Base-by-base conservation (phyloP, 2,888 invertebrate genomes). In the Oegoconia quadripuncta region DNA sequence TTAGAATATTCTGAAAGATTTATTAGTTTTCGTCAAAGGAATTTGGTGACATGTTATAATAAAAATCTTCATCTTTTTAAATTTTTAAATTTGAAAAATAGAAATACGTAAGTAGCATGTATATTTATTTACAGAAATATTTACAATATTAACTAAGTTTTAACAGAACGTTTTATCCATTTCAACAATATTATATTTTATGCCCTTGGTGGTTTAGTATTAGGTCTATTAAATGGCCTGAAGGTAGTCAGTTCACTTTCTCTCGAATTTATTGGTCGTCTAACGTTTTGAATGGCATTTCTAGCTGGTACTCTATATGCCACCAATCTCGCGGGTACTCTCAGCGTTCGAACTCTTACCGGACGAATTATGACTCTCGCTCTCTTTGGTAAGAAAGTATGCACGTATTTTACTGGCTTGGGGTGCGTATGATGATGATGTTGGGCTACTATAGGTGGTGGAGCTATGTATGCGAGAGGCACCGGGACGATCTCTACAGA, bases 401-500 rank as follows among this genome's bases (percentile, higher is more conserved):
- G 79, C 0, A 79, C 47, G 41, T 83, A 75, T 44, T 73, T 78
- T 7, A 73, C 50, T 2, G 70, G 52, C 47, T 71, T 36, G 3
- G 17, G 25, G 7, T 42, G 35, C 2, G 25, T 40, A 34, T 50
- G 49, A 20, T 50, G 63, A 15, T 48, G 45, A 9, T 56, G 55
- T 34, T 70, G 64, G 11, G 65, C 46, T 39, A 63, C 51, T 28
- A 72, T 37, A 1, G 81, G 75, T 1, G 84, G 86, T 8, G 84
- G 87, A 11, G 79, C 74, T 8, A 87, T 84, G 39, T 86, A 87
- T 3, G 73, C 70, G 8, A 87, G 51, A 1, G 87, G 86, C 6
- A 83, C 82, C 4, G 76, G 77, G 9, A 81, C 80, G 1, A 87
- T 62, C 56, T 87, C 86, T 1, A 87, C 81, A 14, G 69, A 62